Base-by-base conservation (phyloP, 2,797 vertebrate species). In the Taeniopygia guttata region DNA sequence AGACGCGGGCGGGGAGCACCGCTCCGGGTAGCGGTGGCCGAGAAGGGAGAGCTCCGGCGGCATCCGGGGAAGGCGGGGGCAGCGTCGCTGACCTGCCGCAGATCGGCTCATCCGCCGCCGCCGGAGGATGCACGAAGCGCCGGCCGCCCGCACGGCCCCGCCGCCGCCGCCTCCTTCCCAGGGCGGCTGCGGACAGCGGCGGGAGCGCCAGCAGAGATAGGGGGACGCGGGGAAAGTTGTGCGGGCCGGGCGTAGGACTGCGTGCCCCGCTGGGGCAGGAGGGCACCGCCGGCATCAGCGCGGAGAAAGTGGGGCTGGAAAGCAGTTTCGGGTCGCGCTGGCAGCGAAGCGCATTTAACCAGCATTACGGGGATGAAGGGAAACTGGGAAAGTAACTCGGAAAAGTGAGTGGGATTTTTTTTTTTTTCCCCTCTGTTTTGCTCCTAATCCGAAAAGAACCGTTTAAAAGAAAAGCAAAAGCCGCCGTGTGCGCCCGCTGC, bases 341-440 rank as follows among this genome's bases (percentile, higher is more conserved):
- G 75, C 14, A 15, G 73, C 43, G 23, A 32, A 69, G 23, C 7
- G 59, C n/a, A 4, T 72, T 74, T 66, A 34, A 36, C 30, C 67
- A 29, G 56, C 80, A n/a, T 62, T 59, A 68, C 21, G 6, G 64
- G 43, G 54, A 32, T 60, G 87, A 92, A 84, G 68, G 67, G 48
- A 77, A 87, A 51, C 43, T 29, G 81, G 83, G 88, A 90, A 94
- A 95, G 85, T 90, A 94, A 89, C 84, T 90, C 88, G 42, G 87
- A 73, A 89, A 95, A 90, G 92, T 87, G 93, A 93, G 49, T 42
- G 87, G 75, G 56, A 34, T 86, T 76, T 21, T 34, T 45, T 56
- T 7, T 51, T 52, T 34, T 13, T 16, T 5, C 4, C 2, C 11
- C 32, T 51, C 11, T 58, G 40, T 74, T 45, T 51, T 12, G 9